Evolutionary conservation across 2,888 invertebrate species (phyloP).

Genomic region (Venusia cambrica): DNA sequence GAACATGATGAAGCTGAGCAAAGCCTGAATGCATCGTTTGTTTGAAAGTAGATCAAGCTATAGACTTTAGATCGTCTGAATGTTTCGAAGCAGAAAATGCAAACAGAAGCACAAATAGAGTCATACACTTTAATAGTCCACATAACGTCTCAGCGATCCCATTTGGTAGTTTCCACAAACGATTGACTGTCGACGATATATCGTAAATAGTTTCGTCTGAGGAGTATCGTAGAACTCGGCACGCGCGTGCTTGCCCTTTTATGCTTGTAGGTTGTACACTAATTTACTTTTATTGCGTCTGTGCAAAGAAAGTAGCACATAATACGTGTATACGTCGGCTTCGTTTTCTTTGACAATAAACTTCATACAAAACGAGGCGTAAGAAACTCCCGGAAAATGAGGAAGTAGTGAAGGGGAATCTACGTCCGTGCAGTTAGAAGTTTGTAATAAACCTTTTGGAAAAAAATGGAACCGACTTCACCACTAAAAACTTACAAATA

Average conservation of each 20-base stretch:
- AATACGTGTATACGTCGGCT: slow-evolving; percentile 21
- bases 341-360: slow-evolving; percentile 23
- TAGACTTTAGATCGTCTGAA: too few relatives aligned
- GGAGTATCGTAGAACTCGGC: slow-evolving; percentile 10
- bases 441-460: too few relatives aligned
- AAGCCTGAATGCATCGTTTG: too few relatives aligned
- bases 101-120: slow-evolving; percentile 16
- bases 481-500: too few relatives aligned
- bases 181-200: slow-evolving; percentile 22
- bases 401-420: too few relatives aligned
- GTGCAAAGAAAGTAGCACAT: slow-evolving; percentile 20
- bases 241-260: slow-evolving; percentile 12
- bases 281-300: slow-evolving; percentile 25
- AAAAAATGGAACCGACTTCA: too few relatives aligned
- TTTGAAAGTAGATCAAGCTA: too few relatives aligned
- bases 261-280: slow-evolving; percentile 21
- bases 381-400: not conserved
- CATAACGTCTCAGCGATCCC: slow-evolving; percentile 21
- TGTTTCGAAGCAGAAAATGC: too few relatives aligned
- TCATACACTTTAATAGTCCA: slow-evolving; percentile 22
- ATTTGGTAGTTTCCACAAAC: slow-evolving; percentile 25
- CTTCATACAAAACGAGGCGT: slow-evolving; percentile 4
- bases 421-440: too few relatives aligned
- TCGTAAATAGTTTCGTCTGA: slow-evolving; percentile 10
- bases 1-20: too few relatives aligned